These are phyloP conservation scores for Cirrhinus mrigala DNA, from an alignment of 2,797 vertebrate genomes.

Conservation along the genomic window DNA sequence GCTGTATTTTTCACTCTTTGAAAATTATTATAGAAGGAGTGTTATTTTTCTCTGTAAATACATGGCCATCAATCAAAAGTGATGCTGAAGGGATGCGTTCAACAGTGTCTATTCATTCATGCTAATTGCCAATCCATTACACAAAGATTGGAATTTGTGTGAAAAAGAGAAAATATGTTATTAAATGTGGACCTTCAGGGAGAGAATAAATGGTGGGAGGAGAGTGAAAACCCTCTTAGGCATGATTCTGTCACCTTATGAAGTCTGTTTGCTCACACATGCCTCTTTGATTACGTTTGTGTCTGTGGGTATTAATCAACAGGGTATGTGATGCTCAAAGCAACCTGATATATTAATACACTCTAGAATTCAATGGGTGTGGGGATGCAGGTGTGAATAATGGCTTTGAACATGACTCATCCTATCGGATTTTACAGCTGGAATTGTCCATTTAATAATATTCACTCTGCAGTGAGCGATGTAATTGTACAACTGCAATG, in stretches of 20 bases:
- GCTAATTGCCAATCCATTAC: slow-evolving; percentile 28
- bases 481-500: slow-evolving; percentile 16
- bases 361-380: neutral
- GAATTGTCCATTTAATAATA: neutral
- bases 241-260: slow-evolving; percentile 9
- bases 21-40: neutral
- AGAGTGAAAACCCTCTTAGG: neutral
- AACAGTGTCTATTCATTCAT: slow-evolving; percentile 20
- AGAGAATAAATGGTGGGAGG: neutral
- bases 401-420: neutral
- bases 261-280: neutral
- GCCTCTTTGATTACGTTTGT: slow-evolving; percentile 18
- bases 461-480: slow-evolving; percentile 3
- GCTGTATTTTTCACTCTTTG: slow-evolving; percentile 8
- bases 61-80: neutral
- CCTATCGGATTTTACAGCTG: neutral
- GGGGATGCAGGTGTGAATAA: neutral
- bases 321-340: slow-evolving; percentile 13
- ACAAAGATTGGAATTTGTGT: slow-evolving; percentile 2
- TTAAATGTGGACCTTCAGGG: slow-evolving; percentile 11
- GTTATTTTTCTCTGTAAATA: slow-evolving; percentile 4
- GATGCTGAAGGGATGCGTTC: neutral
- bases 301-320: slow-evolving; percentile 8
- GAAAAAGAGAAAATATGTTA: slow-evolving; percentile 26
- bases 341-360: neutral